These are phyloP conservation scores for Eptesicus fuscus DNA, from an alignment of 2,113 vertebrate genomes.

Conservation along the genomic window DNA sequence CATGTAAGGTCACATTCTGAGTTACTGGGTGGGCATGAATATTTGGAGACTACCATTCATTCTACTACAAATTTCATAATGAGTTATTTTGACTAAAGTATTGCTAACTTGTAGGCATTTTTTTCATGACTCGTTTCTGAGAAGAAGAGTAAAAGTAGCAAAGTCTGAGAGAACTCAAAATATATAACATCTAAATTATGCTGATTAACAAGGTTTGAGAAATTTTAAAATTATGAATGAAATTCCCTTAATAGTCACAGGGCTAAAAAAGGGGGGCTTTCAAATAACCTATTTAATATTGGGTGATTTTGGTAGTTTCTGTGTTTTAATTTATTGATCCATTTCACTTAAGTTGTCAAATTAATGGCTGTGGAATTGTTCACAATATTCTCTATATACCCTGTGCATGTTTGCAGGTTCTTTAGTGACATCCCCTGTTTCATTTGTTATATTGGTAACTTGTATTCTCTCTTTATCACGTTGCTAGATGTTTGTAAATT, in stretches of 20 bases:
- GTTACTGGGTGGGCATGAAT: not conserved
- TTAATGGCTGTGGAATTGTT: not conserved
- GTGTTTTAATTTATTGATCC: not conserved
- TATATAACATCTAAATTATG: not conserved
- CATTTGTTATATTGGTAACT: not conserved
- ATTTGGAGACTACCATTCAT: not conserved
- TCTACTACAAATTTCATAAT: not conserved
- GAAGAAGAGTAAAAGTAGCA: not conserved
- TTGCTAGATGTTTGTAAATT: not conserved
- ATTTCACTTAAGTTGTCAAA: not conserved
- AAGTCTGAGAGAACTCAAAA: not conserved
- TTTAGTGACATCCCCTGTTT: not conserved
- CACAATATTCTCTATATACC: not conserved
- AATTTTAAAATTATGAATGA: not conserved
- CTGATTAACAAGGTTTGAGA: not conserved
- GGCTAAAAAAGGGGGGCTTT: not conserved
- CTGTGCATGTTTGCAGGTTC: not conserved
- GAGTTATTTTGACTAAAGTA: not conserved
- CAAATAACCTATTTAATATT: not conserved
- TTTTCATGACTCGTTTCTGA: not conserved
- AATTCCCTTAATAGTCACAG: not conserved
- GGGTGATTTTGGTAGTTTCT: not conserved
- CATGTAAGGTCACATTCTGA: not conserved
- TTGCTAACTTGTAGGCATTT: not conserved
- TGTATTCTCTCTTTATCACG: not conserved